These are phyloP conservation scores for Euwallacea similis DNA, from an alignment of 1,140 invertebrate species.

Conservation along the genomic window DNA sequence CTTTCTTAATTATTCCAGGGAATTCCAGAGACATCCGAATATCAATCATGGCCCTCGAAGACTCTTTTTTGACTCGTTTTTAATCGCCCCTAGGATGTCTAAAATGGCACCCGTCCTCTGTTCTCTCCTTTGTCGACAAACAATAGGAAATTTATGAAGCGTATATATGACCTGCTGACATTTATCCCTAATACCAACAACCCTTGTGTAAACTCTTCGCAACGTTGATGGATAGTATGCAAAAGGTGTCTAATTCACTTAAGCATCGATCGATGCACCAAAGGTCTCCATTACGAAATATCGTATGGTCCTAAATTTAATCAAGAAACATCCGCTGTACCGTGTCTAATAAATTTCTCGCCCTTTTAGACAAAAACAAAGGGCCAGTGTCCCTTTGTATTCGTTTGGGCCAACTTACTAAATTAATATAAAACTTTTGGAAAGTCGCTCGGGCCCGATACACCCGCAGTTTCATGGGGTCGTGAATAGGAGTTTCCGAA, in stretches of 20 bases:
- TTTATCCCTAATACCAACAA: background rate
- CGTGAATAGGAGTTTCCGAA: slow-evolving; percentile 1
- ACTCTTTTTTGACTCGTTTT: background rate
- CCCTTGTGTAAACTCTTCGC: background rate
- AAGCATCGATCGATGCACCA: background rate
- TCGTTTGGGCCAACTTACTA: slow-evolving; percentile 3
- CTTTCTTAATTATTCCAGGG: background rate
- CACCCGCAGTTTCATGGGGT: background rate
- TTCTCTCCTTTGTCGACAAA: background rate
- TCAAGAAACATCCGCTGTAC: slow-evolving; percentile 1
- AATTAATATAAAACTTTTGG: slow-evolving; percentile 21
- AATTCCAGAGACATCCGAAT: background rate
- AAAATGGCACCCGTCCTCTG: background rate
- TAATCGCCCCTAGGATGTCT: background rate
- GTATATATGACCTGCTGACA: background rate
- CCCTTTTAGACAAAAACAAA: slow-evolving; percentile 15
- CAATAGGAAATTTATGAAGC: slow-evolving; percentile 2
- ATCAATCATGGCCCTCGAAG: background rate
- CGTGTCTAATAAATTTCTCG: slow-evolving; percentile 14
- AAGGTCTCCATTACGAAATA: background rate
- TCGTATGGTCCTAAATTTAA: slow-evolving; percentile 5
- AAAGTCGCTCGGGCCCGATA: slow-evolving; percentile 10
- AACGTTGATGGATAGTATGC: no score
- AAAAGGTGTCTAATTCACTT: background rate
- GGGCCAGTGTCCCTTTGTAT: slow-evolving; percentile 11